phyloP scores from a whole-genome alignment of 1,140 invertebrate genomes.

The Oryzaephilus surinamensis region DNA sequence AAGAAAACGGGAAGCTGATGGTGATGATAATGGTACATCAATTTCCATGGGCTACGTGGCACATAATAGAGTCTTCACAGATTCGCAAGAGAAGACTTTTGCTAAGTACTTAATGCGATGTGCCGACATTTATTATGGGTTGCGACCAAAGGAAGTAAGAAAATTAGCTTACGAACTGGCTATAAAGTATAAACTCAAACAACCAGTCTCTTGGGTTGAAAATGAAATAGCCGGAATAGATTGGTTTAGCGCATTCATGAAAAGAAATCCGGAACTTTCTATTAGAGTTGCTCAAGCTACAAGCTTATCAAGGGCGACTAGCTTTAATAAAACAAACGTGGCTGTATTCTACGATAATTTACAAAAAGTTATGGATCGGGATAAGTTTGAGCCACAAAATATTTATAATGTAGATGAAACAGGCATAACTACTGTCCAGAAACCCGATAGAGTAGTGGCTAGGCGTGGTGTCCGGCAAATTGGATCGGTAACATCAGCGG shows the following conservation, averaged over 20 bases:
- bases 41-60: no score
- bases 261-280: constrained; percentile 35
- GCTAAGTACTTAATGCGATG: no score
- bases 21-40: no score
- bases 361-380: constrained; percentile 24
- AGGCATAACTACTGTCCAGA: constrained; percentile 38
- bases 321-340: constrained; percentile 40
- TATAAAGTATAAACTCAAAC: no score
- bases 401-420: no score
- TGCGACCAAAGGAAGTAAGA: constrained; percentile 15
- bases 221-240: constrained; percentile 34
- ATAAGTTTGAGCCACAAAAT: constrained; percentile 27
- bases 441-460: constrained; percentile 31
- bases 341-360: constrained; percentile 31
- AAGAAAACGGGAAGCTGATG: no score
- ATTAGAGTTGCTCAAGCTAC: constrained; percentile 36
- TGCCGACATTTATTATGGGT: constrained; percentile 21
- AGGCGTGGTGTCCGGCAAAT: constrained; percentile 36
- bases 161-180: constrained; percentile 24
- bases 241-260: constrained; percentile 39
- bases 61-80: no score
- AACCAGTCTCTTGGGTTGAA: constrained; percentile 26
- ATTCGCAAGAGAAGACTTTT: no score
- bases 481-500: constrained; percentile 35
- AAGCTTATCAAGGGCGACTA: constrained; percentile 37